A percentile compares a stretch with the other conserved stretches of the same genome.
phyloP scores from a whole-genome alignment of 53 echinoderm and acorn worm species.

The Paracentrotus lividus region DNA sequence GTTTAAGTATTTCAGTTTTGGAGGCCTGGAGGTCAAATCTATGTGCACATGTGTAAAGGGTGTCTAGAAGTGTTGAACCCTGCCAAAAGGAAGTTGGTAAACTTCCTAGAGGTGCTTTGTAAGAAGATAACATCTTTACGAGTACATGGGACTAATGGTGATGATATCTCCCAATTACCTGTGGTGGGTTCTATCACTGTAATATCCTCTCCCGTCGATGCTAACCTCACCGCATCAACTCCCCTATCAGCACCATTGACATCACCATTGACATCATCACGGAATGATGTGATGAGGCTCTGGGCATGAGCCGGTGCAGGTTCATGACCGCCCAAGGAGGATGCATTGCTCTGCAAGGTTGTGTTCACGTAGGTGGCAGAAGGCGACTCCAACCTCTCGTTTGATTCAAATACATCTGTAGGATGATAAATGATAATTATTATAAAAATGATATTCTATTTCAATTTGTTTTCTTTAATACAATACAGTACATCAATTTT shows the following conservation, averaged over 20 bases:
- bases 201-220: constrained; percentile 36
- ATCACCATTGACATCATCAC: constrained; percentile 57
- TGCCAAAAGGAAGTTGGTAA: no score
- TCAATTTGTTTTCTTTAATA: no score
- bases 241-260: neutral
- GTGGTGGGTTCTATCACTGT: constrained; percentile 66
- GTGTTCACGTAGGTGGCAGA: constrained; percentile 53
- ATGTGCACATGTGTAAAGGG: no score
- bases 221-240: neutral
- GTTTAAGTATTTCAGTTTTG: no score
- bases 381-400: constrained; percentile 46
- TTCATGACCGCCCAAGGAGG: constrained; percentile 56
- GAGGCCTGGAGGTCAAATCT: no score
- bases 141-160: constrained; percentile 15
- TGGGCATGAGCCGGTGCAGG: constrained; percentile 69
- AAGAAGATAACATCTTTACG: neutral
- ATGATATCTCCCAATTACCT: constrained; percentile 59
- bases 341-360: constrained; percentile 35
- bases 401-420: constrained; percentile 65
- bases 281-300: constrained; percentile 24
- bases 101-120: neutral
- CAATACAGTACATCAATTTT: no score
- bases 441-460: no score
- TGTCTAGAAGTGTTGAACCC: no score
- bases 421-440: no score